Percentiles rank a stretch among this genome's conserved stretches.
Conservation (phyloP, 1,140 invertebrate species). For the Heliconius hewitsoni region DNA sequence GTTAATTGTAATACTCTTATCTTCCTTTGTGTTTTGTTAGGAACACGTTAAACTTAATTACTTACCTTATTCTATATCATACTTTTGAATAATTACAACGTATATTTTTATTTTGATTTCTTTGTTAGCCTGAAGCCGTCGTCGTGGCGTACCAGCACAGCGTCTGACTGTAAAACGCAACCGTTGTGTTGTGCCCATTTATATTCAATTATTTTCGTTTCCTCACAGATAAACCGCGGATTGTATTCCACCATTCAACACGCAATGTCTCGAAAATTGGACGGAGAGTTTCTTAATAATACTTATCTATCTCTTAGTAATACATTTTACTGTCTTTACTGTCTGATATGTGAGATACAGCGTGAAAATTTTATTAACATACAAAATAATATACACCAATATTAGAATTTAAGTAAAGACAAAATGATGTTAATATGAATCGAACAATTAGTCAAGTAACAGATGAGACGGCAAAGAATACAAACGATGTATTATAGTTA, state of each 20-base stretch:
- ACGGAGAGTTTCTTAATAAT: not conserved
- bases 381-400: not conserved
- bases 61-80: slow-evolving; percentile 2
- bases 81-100: not conserved
- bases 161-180: not conserved
- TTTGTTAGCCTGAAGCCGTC: not conserved
- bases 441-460: slow-evolving; percentile 72
- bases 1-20: slow-evolving; percentile 74
- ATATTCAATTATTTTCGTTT: not conserved
- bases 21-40: slow-evolving; percentile 58
- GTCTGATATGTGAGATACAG: not conserved
- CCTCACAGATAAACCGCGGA: not conserved
- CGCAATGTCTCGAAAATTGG: not conserved
- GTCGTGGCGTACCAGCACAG: no score
- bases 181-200: not conserved
- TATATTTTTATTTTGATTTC: not conserved
- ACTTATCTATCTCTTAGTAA: no score
- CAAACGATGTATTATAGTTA: slow-evolving; percentile 66
- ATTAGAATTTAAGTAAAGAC: not conserved
- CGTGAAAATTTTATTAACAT: not conserved
- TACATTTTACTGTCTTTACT: no score
- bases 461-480: slow-evolving; percentile 55
- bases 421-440: slow-evolving; percentile 13
- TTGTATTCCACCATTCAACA: not conserved
- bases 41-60: slow-evolving; percentile 41